Evolutionary conservation across 2,113 vertebrate genomes (phyloP).

Genomic region (Gymnobelideus leadbeateri): DNA sequence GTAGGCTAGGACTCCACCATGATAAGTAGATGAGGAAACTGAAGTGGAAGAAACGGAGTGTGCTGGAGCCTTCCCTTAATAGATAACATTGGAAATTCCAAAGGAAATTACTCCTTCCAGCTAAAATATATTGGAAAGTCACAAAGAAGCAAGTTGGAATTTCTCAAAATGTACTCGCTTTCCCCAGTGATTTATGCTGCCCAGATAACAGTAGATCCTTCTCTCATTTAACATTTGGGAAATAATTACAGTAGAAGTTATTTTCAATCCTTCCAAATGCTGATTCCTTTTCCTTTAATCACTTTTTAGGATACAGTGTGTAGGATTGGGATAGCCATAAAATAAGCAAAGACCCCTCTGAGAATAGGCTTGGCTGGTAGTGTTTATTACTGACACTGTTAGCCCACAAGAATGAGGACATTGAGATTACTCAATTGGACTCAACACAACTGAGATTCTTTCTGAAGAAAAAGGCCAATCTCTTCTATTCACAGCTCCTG

Average conservation of each 20-base stretch:
- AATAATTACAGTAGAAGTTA: conserved; percentile 18
- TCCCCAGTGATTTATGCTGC: background rate
- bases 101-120: conserved; percentile 11
- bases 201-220: background rate
- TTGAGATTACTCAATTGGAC: conserved; percentile 48
- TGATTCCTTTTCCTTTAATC: conserved; percentile 58
- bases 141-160: background rate
- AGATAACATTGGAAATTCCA: conserved; percentile 44
- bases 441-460: conserved; percentile 25
- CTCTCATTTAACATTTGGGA: background rate
- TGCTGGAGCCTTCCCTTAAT: background rate
- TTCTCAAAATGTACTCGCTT: conserved; percentile 7
- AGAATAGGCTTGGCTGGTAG: conserved; percentile 16
- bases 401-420: conserved; percentile 29
- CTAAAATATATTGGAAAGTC: conserved; percentile 3
- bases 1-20: background rate
- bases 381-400: background rate
- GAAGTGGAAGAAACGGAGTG: conserved; percentile 28
- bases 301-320: conserved; percentile 43
- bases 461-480: conserved; percentile 58
- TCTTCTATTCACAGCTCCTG: background rate
- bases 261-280: conserved; percentile 20
- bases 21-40: conserved; percentile 7
- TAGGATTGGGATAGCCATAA: conserved; percentile 44
- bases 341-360: conserved; percentile 52